These are phyloP conservation scores for Laspeyria flexula DNA, from an alignment of 2,888 invertebrate genomes.

Conservation along the genomic window DNA sequence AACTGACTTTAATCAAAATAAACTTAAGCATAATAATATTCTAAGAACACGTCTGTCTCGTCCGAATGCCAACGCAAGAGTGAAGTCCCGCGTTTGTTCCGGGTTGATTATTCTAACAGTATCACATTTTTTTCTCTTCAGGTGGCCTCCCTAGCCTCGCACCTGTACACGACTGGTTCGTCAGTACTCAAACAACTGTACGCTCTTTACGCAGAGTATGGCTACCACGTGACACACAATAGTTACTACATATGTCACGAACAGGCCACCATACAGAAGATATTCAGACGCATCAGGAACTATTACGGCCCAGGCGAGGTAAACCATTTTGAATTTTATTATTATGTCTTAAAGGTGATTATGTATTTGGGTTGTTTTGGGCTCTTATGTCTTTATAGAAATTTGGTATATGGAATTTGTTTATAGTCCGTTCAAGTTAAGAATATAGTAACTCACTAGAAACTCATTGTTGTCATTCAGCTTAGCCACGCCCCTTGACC, in stretches of 20 bases:
- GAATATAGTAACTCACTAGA: too few relatives aligned
- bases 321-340: neutral
- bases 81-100: too few relatives aligned
- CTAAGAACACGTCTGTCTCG: too few relatives aligned
- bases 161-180: conserved; percentile 29
- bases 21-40: too few relatives aligned
- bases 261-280: conserved; percentile 87
- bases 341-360: neutral
- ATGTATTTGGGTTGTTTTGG: neutral
- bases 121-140: conserved; percentile 26
- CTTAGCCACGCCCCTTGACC: too few relatives aligned
- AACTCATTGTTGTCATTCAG: too few relatives aligned
- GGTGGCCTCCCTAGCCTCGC: conserved; percentile 71
- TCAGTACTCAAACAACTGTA: conserved; percentile 88
- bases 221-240: conserved; percentile 94
- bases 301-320: conserved; percentile 88
- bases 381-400: neutral
- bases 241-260: conserved; percentile 96
- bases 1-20: too few relatives aligned
- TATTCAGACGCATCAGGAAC: conserved; percentile 94
- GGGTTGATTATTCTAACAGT: too few relatives aligned
- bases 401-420: neutral
- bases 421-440: too few relatives aligned
- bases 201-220: conserved; percentile 93
- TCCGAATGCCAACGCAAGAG: too few relatives aligned